A percentile compares a stretch with the other conserved stretches of the same genome.
Conservation (phyloP, 2,113 vertebrate species). For the Micronisus gabar region DNA sequence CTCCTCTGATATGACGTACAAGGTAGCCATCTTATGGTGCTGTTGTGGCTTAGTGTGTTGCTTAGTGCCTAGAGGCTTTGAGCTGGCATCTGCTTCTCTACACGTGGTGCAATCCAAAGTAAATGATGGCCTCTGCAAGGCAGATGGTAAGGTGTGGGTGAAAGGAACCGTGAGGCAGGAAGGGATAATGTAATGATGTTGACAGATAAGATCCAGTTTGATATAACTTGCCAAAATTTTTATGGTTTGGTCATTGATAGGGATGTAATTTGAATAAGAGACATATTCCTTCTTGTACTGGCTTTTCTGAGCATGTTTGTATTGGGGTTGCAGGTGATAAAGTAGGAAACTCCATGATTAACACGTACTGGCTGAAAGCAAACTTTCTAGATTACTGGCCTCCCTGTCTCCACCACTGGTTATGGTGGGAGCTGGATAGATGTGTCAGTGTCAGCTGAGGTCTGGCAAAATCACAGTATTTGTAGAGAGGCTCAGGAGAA, state of each 20-base stretch:
- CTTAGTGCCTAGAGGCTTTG: not conserved
- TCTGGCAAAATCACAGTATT: not conserved
- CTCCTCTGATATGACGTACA: rapidly evolving
- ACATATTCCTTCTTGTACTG: not conserved
- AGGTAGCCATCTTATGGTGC: not conserved
- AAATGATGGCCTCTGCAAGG: not conserved
- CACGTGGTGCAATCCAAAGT: not conserved
- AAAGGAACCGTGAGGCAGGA: not conserved
- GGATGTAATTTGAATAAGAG: not conserved
- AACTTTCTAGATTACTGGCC: not conserved
- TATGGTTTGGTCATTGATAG: not conserved
- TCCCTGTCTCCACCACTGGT: not conserved
- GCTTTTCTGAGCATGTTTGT: not conserved
- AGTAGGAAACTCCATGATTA: not conserved
- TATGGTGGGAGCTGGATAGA: not conserved
- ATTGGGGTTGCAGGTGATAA: not conserved
- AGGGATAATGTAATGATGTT: not conserved
- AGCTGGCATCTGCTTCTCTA: not conserved
- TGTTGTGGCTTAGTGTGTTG: not conserved
- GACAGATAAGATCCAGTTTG: not conserved
- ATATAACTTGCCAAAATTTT: not conserved
- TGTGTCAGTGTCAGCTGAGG: not conserved
- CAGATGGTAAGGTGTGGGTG: not conserved
- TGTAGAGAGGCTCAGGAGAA: not conserved
- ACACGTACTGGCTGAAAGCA: not conserved